A percentile compares a stretch with the other conserved stretches of the same genome.
Evolutionary conservation across 1,140 invertebrate genomes (phyloP).

Genomic region (Drosophila azteca): DNA sequence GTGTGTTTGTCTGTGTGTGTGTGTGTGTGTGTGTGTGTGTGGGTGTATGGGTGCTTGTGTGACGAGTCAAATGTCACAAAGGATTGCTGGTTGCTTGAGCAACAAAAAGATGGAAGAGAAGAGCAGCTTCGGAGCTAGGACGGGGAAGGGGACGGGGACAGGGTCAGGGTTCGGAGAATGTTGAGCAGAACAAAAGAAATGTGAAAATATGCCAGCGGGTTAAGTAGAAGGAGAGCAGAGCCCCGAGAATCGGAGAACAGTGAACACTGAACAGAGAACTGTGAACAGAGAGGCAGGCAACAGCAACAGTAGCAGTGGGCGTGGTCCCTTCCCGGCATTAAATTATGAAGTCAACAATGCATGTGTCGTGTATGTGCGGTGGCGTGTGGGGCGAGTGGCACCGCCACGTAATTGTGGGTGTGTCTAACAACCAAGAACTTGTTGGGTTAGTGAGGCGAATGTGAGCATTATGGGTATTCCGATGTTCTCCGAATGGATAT

Average conservation of each 20-base stretch:
- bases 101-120: conserved; percentile 25
- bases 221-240: conserved; percentile 15
- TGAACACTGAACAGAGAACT: no score
- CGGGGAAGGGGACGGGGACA: neutral
- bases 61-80: conserved; percentile 76
- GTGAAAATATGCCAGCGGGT: conserved; percentile 46
- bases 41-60: conserved; percentile 27
- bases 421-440: conserved; percentile 26
- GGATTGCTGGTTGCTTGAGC: conserved; percentile 67
- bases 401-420: conserved; percentile 23
- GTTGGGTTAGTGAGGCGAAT: neutral
- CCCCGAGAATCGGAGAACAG: no score
- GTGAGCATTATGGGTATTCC: conserved; percentile 8
- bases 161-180: neutral
- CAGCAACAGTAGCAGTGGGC: conserved; percentile 10
- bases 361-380: conserved; percentile 20
- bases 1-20: neutral
- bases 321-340: conserved; percentile 24
- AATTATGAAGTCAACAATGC: conserved; percentile 45
- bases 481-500: neutral
- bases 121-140: no score
- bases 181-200: conserved; percentile 37
- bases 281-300: no score
- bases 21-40: conserved; percentile 10
- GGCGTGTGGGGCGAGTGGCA: neutral